A percentile compares a stretch with the other conserved stretches of the same genome.
Evolutionary conservation across 92 coral and sea anemone genomes (phyloP).

Genomic region (Actinernus sp.): DNA sequence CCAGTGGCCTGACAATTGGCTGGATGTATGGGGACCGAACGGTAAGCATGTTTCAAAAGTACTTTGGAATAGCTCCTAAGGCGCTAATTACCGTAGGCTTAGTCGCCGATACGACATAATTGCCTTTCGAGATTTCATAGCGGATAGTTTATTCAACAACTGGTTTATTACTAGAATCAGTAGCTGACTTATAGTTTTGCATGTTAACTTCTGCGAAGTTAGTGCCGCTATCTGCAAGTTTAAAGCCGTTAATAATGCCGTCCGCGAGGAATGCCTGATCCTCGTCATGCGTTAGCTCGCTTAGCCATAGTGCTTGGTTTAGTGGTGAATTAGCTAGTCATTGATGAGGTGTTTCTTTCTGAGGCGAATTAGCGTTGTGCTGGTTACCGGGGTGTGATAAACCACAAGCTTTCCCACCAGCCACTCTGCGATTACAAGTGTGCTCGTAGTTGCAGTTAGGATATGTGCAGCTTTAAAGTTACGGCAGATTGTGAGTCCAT

Average conservation of each 20-base stretch:
- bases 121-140: not conserved
- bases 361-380: not conserved
- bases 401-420: not conserved
- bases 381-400: not conserved
- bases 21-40: constrained; percentile 29
- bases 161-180: not conserved
- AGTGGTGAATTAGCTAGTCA: not conserved
- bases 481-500: too few species aligned
- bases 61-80: not conserved
- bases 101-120: not conserved
- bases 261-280: not conserved
- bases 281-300: not conserved
- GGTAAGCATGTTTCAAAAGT: constrained; percentile 16
- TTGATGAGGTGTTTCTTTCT: not conserved
- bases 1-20: constrained; percentile 18
- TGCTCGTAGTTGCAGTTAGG: not conserved
- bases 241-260: not conserved
- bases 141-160: not conserved
- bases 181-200: not conserved
- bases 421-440: not conserved
- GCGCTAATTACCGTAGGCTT: not conserved
- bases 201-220: not conserved
- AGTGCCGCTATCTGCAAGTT: not conserved
- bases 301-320: not conserved
- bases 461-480: not conserved